These are phyloP conservation scores for Seriola dumerili DNA, from an alignment of 2,113 vertebrate species.

Conservation along the genomic window DNA sequence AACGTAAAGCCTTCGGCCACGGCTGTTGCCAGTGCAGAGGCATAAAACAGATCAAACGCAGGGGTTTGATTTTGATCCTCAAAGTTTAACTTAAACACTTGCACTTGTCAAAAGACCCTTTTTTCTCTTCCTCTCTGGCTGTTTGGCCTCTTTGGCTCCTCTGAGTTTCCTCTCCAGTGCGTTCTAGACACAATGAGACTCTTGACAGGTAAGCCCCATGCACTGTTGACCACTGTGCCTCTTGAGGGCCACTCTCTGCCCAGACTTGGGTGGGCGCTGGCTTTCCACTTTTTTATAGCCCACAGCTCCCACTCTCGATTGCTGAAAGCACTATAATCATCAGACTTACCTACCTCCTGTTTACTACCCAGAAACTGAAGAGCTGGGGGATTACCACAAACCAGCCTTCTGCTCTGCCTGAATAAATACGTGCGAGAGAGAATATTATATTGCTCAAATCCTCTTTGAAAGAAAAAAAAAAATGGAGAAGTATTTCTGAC, in stretches of 20 bases:
- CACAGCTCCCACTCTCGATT: slow-evolving; percentile 8
- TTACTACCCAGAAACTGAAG: slow-evolving; percentile 49
- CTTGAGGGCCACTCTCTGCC: slow-evolving; percentile 43
- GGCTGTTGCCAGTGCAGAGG: neutral
- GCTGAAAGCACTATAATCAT: slow-evolving; percentile 27
- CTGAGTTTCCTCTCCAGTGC: slow-evolving; percentile 60
- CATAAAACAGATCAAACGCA: slow-evolving; percentile 18
- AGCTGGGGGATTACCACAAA: slow-evolving; percentile 51
- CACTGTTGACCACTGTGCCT: slow-evolving; percentile 52
- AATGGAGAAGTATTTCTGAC: neutral
- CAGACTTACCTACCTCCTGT: slow-evolving; percentile 47
- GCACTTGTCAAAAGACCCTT: slow-evolving; percentile 29
- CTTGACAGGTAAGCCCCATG: slow-evolving; percentile 61
- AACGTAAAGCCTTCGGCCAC: no score
- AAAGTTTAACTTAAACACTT: slow-evolving; percentile 32
- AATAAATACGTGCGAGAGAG: slow-evolving; percentile 23
- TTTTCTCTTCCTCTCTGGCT: slow-evolving; percentile 19
- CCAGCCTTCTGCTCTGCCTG: slow-evolving; percentile 51
- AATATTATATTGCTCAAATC: slow-evolving; percentile 40
- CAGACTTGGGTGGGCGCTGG: slow-evolving; percentile 29
- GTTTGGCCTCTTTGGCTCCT: slow-evolving; percentile 41
- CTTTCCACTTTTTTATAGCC: slow-evolving; percentile 38
- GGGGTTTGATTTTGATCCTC: slow-evolving; percentile 32
- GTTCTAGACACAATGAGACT: slow-evolving; percentile 55
- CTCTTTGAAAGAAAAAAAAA: neutral